phyloP scores from a whole-genome alignment of 2,797 vertebrate genomes.

The Nyctibius grandis region DNA sequence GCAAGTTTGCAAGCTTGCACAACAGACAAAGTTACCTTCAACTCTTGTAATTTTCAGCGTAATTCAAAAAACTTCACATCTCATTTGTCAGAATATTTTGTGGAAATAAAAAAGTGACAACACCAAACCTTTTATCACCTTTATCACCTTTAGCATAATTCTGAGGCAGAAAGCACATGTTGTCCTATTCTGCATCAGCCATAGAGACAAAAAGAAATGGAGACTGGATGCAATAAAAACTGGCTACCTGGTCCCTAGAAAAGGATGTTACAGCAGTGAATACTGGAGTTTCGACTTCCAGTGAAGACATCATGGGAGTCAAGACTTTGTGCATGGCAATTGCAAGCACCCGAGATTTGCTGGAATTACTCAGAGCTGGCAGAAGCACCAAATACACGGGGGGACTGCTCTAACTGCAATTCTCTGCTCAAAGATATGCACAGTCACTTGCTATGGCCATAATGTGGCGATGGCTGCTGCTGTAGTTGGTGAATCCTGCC shows the following conservation, averaged over 20 bases:
- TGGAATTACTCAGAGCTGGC: background rate
- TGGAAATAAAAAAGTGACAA: background rate
- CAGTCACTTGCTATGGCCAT: background rate
- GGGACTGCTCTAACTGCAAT: background rate
- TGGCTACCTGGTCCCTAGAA: background rate
- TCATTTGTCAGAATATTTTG: background rate
- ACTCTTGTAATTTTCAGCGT: background rate
- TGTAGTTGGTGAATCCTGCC: background rate
- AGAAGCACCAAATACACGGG: fast-evolving
- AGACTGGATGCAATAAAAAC: background rate
- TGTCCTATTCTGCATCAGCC: background rate
- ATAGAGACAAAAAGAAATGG: background rate
- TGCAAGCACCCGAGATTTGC: fast-evolving
- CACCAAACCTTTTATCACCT: background rate
- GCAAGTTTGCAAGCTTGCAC: background rate
- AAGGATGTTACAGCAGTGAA: background rate
- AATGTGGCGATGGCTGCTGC: fast-evolving
- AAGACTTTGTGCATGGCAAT: background rate
- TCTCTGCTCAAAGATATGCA: background rate
- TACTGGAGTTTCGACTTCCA: background rate
- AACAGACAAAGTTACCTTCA: background rate
- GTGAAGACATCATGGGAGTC: background rate
- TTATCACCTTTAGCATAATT: background rate
- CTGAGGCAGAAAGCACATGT: background rate
- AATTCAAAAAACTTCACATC: background rate